A percentile compares a stretch with the other conserved stretches of the same genome.
Conservation (phyloP, 2,797 vertebrate genomes). For the Oreonectes daqikongensis region DNA sequence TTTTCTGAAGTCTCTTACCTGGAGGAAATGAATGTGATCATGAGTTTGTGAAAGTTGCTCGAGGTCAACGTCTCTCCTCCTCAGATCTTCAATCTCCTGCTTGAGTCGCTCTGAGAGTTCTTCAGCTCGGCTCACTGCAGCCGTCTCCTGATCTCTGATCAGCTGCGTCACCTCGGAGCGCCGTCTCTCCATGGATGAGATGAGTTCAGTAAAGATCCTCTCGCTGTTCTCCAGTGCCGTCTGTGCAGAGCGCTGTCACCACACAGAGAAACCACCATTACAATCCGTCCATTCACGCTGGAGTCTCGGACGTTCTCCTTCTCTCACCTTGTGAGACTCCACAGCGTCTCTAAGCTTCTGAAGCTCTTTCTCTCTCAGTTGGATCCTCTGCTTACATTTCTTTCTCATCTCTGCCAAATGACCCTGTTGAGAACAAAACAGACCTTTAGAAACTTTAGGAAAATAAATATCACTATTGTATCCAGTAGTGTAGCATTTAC, state of each 20-base stretch:
- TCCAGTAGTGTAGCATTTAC: too few species aligned
- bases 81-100: neutral
- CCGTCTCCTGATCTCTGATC: neutral
- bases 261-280: neutral
- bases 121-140: neutral
- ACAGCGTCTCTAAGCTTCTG: constrained; percentile 17
- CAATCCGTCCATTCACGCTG: neutral
- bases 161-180: neutral
- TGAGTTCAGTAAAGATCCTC: neutral
- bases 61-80: neutral
- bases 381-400: constrained; percentile 14
- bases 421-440: neutral
- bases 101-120: neutral
- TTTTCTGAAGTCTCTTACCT: too few species aligned
- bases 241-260: neutral
- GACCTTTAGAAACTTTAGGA: too few species aligned
- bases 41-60: neutral
- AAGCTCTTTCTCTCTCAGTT: constrained; percentile 33
- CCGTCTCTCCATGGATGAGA: neutral
- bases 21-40: neutral
- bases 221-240: neutral
- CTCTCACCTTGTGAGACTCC: neutral
- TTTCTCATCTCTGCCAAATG: constrained; percentile 12
- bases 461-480: too few species aligned
- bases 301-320: neutral